These are phyloP conservation scores for Bungarus multicinctus DNA, from an alignment of 2,113 vertebrate species.

Conservation along the genomic window DNA sequence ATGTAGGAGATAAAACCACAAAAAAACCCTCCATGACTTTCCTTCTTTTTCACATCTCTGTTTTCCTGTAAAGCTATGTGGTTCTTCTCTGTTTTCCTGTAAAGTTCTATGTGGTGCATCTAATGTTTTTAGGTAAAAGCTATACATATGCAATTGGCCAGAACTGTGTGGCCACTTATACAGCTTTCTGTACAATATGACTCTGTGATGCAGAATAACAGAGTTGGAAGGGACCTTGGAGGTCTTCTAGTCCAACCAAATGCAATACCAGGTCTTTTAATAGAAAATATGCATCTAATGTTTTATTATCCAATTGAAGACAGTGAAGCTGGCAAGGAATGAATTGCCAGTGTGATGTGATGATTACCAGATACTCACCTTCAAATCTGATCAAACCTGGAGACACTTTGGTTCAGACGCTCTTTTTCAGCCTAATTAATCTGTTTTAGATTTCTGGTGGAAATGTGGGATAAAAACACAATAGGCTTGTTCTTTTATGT, in stretches of 20 bases:
- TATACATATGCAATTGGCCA: neutral
- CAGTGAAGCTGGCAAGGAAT: neutral
- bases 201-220: neutral
- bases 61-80: neutral
- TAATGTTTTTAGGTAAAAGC: neutral
- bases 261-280: neutral
- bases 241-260: neutral
- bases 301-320: neutral
- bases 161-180: neutral
- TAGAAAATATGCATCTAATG: neutral
- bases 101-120: neutral
- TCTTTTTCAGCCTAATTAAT: neutral
- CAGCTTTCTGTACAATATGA: neutral
- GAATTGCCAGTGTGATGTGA: neutral
- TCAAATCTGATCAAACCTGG: neutral
- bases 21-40: neutral
- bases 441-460: neutral
- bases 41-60: neutral
- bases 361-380: neutral
- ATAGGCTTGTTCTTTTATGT: neutral
- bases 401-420: neutral
- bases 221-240: too few species aligned
- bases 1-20: neutral
- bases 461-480: neutral
- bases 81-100: neutral